A percentile compares a stretch with the other conserved stretches of the same genome.
Evolutionary conservation across 1,140 invertebrate species (phyloP).

Genomic region (Linepithema humile): DNA sequence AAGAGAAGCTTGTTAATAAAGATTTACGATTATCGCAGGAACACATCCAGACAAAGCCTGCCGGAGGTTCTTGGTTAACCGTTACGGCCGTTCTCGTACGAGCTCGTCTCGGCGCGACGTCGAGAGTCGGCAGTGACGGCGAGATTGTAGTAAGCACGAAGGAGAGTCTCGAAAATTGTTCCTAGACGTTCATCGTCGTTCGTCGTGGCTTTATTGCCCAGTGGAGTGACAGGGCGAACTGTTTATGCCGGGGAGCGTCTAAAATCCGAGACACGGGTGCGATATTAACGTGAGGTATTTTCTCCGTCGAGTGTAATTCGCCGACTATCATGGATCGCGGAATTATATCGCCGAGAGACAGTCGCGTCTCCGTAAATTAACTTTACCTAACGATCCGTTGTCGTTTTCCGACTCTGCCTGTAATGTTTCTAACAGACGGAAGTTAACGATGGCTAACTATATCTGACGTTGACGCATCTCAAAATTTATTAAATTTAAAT

Average conservation of each 20-base stretch:
- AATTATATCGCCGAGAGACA: conserved; percentile 23
- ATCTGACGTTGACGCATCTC: neutral
- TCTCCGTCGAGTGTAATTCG: conserved; percentile 30
- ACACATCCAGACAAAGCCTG: conserved; percentile 55
- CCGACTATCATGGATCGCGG: conserved; percentile 10
- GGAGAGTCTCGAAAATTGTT: conserved; percentile 49
- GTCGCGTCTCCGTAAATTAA: conserved; percentile 31
- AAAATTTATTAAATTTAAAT: neutral
- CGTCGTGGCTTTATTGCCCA: neutral
- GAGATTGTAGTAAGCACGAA: neutral
- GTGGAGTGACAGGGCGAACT: conserved; percentile 8
- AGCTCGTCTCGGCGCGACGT: conserved; percentile 31
- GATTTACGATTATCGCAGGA: conserved; percentile 68
- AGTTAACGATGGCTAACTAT: neutral
- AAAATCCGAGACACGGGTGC: conserved; percentile 22
- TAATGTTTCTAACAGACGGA: neutral
- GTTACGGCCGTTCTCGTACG: conserved; percentile 51
- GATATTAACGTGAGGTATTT: conserved; percentile 11
- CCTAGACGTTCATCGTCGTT: conserved; percentile 12
- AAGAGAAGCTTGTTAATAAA: conserved; percentile 68
- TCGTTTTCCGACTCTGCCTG: neutral
- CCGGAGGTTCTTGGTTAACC: conserved; percentile 56
- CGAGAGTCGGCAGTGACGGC: neutral
- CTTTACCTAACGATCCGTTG: neutral
- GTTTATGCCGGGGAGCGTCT: conserved; percentile 23